These are phyloP conservation scores for Ips typographus DNA, from an alignment of 1,140 invertebrate species.

Conservation along the genomic window DNA sequence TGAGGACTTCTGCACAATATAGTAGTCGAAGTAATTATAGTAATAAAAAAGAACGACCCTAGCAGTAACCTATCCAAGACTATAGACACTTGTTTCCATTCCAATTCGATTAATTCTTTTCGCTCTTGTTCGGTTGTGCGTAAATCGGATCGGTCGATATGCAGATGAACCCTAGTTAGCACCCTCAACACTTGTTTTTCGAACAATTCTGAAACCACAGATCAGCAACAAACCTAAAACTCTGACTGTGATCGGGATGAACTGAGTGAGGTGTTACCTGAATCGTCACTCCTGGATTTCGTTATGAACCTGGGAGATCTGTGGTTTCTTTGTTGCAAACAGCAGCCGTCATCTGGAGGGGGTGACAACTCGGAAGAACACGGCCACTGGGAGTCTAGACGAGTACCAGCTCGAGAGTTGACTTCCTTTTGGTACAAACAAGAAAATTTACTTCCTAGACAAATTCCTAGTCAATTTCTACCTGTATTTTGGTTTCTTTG, in stretches of 20 bases:
- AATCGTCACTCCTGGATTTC: constrained; percentile 42
- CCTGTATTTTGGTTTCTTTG: constrained; percentile 43
- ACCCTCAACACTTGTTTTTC: constrained; percentile 55
- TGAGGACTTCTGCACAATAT: constrained; percentile 58
- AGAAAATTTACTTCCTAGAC: not conserved
- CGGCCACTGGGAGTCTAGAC: constrained; percentile 48
- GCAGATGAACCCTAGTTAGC: constrained; percentile 67
- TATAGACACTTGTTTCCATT: constrained; percentile 80
- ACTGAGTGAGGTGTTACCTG: constrained; percentile 37
- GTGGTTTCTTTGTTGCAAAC: constrained; percentile 44
- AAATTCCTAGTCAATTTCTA: constrained; percentile 9
- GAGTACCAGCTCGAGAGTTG: constrained; percentile 47
- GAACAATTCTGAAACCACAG: constrained; percentile 45
- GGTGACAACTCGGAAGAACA: constrained; percentile 42
- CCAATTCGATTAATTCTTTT: constrained; percentile 65
- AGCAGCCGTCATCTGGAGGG: constrained; percentile 47
- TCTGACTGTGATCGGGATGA: no score
- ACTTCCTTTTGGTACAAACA: constrained; percentile 43
- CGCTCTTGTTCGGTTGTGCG: constrained; percentile 67
- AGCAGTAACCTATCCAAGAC: constrained; percentile 68
- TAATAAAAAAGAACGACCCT: constrained; percentile 67
- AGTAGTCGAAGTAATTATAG: constrained; percentile 62
- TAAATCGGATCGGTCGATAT: constrained; percentile 71
- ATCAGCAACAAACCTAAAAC: not conserved
- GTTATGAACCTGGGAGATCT: constrained; percentile 47